phyloP scores from a whole-genome alignment of 2,888 invertebrate genomes.

The Callinectes sapidus region DNA sequence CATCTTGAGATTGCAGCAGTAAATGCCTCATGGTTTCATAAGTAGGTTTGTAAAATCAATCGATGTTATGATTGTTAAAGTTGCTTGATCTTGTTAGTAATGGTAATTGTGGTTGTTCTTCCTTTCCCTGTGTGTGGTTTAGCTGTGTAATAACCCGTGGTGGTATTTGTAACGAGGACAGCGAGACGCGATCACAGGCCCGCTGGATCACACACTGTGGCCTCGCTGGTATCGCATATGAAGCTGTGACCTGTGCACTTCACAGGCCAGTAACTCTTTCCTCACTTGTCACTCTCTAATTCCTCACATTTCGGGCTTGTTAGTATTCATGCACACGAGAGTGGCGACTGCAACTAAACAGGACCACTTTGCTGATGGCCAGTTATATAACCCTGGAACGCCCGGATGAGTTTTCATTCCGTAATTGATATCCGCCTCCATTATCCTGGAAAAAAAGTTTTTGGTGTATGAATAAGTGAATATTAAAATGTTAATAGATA shows the following conservation, averaged over 20 bases:
- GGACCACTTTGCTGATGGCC: not conserved
- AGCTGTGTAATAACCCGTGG: not conserved
- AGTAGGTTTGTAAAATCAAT: not conserved
- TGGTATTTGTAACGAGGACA: not conserved
- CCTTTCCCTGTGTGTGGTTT: not conserved
- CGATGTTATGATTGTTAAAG: not conserved
- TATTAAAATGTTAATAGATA: constrained; percentile 6
- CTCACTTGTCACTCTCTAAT: not conserved
- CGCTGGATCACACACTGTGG: not conserved
- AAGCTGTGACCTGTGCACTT: not conserved
- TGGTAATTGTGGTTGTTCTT: not conserved
- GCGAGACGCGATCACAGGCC: constrained; percentile 5
- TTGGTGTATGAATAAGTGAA: not conserved
- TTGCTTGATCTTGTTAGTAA: not conserved
- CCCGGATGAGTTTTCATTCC: not conserved
- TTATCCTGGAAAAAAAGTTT: not conserved
- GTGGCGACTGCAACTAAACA: not conserved
- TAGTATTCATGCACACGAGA: not conserved
- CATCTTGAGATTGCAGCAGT: not conserved
- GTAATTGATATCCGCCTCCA: constrained; percentile 8
- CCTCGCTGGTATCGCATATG: not conserved
- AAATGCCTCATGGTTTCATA: not conserved
- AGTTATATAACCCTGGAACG: constrained; percentile 22
- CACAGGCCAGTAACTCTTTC: not conserved
- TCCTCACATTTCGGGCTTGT: not conserved